phyloP scores from a whole-genome alignment of 2,113 vertebrate species.

The Archilochus colubris region DNA sequence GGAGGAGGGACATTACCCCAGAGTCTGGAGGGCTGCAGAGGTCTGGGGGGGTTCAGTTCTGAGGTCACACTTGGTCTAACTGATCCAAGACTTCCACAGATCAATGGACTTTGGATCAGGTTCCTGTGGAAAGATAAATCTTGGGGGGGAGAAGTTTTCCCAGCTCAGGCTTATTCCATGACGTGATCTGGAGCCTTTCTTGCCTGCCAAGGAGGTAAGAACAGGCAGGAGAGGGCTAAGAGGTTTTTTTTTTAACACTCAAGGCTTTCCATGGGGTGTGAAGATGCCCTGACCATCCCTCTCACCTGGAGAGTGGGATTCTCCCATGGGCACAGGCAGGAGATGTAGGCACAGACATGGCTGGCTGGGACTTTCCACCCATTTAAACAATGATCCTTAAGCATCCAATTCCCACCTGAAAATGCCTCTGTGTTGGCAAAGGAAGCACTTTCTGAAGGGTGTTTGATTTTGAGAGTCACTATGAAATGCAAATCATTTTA shows the following conservation, averaged over 20 bases:
- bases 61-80: neutral
- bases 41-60: neutral
- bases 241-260: neutral
- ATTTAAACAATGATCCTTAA: neutral
- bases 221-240: neutral
- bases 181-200: neutral
- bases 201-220: neutral
- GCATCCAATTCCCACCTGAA: neutral
- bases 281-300: neutral
- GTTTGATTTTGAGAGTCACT: neutral
- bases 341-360: rapidly evolving
- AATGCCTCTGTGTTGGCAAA: neutral
- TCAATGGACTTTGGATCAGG: neutral
- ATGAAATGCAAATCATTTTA: neutral
- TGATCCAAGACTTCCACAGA: neutral
- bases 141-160: neutral
- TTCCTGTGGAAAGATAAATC: neutral
- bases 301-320: neutral
- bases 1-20: too few relatives aligned
- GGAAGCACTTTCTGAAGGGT: neutral
- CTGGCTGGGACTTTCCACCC: neutral
- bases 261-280: neutral
- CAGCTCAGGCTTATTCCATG: neutral
- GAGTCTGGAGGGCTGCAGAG: neutral
- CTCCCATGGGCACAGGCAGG: neutral